Percentiles rank a stretch among this genome's conserved stretches.
Evolutionary conservation across 2,797 vertebrate genomes (phyloP).

Genomic region (Danio kyathit): DNA sequence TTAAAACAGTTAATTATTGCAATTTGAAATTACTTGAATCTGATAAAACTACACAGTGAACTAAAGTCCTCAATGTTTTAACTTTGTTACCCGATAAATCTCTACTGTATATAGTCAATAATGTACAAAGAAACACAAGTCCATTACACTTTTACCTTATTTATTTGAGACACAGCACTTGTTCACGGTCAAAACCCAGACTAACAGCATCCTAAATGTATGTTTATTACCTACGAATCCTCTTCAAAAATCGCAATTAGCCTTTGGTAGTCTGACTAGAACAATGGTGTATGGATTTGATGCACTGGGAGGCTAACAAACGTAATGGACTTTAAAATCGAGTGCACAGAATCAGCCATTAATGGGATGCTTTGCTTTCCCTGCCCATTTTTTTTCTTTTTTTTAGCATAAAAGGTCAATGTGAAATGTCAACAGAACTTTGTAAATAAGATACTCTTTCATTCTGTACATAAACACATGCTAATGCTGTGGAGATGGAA

Average conservation of each 20-base stretch:
- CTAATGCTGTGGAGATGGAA: conserved; percentile 26
- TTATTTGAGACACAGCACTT: conserved; percentile 73
- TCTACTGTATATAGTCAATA: conserved; percentile 67
- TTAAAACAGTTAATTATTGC: not conserved
- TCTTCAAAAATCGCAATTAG: conserved; percentile 84
- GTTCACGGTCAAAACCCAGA: conserved; percentile 67
- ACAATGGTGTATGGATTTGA: conserved; percentile 77
- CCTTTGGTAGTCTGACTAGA: conserved; percentile 71
- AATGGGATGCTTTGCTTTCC: conserved; percentile 75
- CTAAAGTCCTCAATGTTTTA: not conserved
- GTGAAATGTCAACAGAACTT: conserved; percentile 81
- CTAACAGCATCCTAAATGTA: conserved; percentile 73
- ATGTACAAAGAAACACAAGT: conserved; percentile 65
- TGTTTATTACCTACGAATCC: conserved; percentile 73
- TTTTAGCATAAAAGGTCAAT: conserved; percentile 82
- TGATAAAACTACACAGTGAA: not conserved
- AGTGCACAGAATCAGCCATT: conserved; percentile 84
- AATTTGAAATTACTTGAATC: not conserved
- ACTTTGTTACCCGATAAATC: conserved; percentile 69
- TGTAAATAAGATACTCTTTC: conserved; percentile 78
- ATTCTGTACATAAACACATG: conserved; percentile 59
- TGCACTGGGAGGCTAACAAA: conserved; percentile 83
- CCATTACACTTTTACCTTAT: conserved; percentile 69
- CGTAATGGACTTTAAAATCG: conserved; percentile 90
- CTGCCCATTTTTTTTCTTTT: conserved; percentile 59